Conservation (phyloP, 2,888 invertebrate species). For the Aspidiotus destructor region DNA sequence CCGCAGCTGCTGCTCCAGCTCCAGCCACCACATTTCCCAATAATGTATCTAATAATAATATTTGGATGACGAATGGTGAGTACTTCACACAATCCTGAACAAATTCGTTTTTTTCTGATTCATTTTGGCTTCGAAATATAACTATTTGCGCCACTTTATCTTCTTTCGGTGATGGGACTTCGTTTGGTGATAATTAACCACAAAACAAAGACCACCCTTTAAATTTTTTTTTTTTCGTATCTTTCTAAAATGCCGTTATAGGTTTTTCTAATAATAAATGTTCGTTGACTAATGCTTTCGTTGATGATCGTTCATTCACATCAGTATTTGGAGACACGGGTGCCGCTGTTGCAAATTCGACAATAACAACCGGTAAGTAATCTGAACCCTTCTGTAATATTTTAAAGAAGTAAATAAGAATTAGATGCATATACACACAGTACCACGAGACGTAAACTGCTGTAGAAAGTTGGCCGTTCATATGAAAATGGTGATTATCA, state of each 20-base stretch:
- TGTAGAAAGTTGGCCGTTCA: neutral
- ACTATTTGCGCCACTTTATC: no score
- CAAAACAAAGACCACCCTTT: neutral
- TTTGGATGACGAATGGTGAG: conserved; percentile 50
- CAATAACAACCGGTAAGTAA: conserved; percentile 38
- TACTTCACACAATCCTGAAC: neutral
- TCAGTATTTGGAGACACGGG: conserved; percentile 75
- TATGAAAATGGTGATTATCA: no score
- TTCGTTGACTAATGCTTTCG: conserved; percentile 40
- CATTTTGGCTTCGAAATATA: neutral
- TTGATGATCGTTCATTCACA: conserved; percentile 78
- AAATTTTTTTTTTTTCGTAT: no score
- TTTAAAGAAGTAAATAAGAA: no score
- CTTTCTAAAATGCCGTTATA: neutral
- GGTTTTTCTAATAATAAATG: conserved; percentile 29
- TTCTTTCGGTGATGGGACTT: no score
- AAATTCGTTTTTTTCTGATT: neutral
- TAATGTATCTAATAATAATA: conserved; percentile 43
- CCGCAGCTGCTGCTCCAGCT: conserved; percentile 41
- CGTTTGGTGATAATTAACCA: neutral
- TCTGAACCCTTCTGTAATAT: no score
- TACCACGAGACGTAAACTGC: neutral
- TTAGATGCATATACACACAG: no score
- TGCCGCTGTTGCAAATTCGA: conserved; percentile 40
- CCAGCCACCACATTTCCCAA: conserved; percentile 38